Evolutionary conservation across 1,140 invertebrate genomes (phyloP), one percentile per base, ranked within the genome.

Genomic region (Eurosta solidaginis): DNA sequence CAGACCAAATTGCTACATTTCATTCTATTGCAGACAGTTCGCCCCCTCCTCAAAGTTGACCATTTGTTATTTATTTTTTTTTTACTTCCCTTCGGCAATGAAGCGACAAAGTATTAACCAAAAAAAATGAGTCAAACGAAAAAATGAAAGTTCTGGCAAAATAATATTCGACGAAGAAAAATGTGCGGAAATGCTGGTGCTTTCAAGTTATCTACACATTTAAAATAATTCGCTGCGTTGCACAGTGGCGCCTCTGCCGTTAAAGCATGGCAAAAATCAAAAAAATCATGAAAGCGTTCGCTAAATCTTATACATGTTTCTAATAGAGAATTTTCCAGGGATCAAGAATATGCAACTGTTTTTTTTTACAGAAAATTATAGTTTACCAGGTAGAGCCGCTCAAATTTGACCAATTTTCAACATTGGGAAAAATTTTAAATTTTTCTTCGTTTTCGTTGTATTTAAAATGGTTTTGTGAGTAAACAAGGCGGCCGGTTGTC

Each of bases 51-150:
- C 59, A 68, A 68, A 68, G 33, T 68, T 68, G 59, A 68, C 33
- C 59, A 68, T 68, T 68, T 68, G 59, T 40, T 40, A 68, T 68
- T 40, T 40, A 68, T 68, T 68, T 68, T 68, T 68, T 68, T 68
- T 68, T 2, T 17, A 17, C 5, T 40, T n/a, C 29, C 59, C 59
- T 40, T n/a, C 5, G 40, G 59, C 59, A 68, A 40, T 10, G 6
- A 47, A 9, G 1, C 4, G n/a, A 47, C 14, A 47, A n/a, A 27
- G 27, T 12, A 63, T 33, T 33, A n/a, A 63, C 17, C 22, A 12
- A 17, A 36, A 33, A 63, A 63, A 36, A 33, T 14, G 9, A 29
- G 14, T 20, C 3, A 36, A 17, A 10, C 20, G 40, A 7, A 20
- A 20, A 9, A 68, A 9, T n/a, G n/a, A 68, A 40, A 68, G 59